Evolutionary conservation across 1,140 invertebrate genomes (phyloP), one percentile per base, ranked within the genome.

Genomic region (Archivesica marissinica): DNA sequence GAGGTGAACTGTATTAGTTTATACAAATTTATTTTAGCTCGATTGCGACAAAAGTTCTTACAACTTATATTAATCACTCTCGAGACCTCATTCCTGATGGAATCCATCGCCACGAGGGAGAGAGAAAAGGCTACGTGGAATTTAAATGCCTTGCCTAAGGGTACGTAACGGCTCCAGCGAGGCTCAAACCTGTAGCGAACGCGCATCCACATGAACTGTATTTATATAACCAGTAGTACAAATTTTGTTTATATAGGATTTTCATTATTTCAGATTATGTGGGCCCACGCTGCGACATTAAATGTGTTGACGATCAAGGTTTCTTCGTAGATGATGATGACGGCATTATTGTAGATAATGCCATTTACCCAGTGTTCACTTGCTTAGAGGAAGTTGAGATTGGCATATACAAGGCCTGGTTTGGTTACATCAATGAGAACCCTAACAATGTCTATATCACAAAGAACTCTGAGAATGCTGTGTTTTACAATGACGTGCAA

Each of bases 391-490:
- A 64, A 25, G 76, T 88, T 30, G 44, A 33, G 11, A 56, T 68
- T 23, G 44, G 44, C 11, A 61, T 39, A 3, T 79, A 87, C n/a
- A 81, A 64, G 6, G 88, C 89, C 2, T 91, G 89, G 90, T 90
- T 92, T 86, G 91, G 91, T 30, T 92, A 92, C 50, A 76, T 77
- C 35, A 92, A 91, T 70, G 52, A 64, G 7, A 92, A 91, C 56
- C 25, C 80, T 0, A 87, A 90, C 52, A 91, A 91, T 59, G 78
- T 92, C 1, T 90, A 91, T 59, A 86, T 92, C 9, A 61, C 84
- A 25, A 50, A 78, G 11, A 83, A 75, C 9, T 66, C 54, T 25
- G 89, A 90, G 38, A 92, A 92, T 74, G 38, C 50, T n/a, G 35
- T 91, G 0, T 47, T 68, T 38, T 44, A 70, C 9, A 56, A 47